Percentiles rank a stretch among this genome's conserved stretches.
Evolutionary conservation across 2,797 vertebrate species (phyloP).

Genomic region (Craterocephalus amniculus): DNA sequence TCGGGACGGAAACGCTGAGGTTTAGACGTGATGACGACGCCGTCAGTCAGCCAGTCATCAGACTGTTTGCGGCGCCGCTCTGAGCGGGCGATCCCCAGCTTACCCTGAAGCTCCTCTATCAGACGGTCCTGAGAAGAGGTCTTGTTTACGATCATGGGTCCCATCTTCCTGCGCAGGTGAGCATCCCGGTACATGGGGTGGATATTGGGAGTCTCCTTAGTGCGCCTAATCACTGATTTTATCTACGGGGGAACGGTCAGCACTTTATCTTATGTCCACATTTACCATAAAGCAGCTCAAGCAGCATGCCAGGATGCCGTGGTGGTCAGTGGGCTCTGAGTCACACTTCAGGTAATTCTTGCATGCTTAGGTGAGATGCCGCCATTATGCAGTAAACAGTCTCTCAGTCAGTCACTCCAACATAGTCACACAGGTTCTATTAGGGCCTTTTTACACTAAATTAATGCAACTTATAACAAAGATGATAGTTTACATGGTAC

Average conservation of each 20-base stretch:
- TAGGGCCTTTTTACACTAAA: constrained; percentile 22
- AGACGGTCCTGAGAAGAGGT: constrained; percentile 91
- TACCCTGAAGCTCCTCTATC: constrained; percentile 94
- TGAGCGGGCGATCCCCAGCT: constrained; percentile 86
- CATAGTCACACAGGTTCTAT: constrained; percentile 7
- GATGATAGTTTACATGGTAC: background rate
- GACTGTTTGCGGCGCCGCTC: constrained; percentile 81
- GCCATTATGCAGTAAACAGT: background rate
- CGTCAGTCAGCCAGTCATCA: constrained; percentile 92
- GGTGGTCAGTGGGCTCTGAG: constrained; percentile 60
- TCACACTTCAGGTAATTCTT: constrained; percentile 48
- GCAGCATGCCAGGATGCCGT: constrained; percentile 37
- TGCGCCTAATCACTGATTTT: constrained; percentile 95
- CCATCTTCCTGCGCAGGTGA: constrained; percentile 88
- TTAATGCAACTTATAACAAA: background rate
- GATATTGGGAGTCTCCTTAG: constrained; percentile 90
- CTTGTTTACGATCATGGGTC: constrained; percentile 91
- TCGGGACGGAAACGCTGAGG: constrained; percentile 83
- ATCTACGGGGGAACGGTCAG: constrained; percentile 82
- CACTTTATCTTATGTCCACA: constrained; percentile 35
- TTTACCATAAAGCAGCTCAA: constrained; percentile 14
- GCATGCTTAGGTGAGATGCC: constrained; percentile 37
- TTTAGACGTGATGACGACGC: constrained; percentile 87
- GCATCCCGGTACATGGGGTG: constrained; percentile 95
- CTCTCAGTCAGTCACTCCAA: constrained; percentile 16